Evolutionary conservation across 2,888 invertebrate species (phyloP).

Genomic region (Philonicus albiceps): DNA sequence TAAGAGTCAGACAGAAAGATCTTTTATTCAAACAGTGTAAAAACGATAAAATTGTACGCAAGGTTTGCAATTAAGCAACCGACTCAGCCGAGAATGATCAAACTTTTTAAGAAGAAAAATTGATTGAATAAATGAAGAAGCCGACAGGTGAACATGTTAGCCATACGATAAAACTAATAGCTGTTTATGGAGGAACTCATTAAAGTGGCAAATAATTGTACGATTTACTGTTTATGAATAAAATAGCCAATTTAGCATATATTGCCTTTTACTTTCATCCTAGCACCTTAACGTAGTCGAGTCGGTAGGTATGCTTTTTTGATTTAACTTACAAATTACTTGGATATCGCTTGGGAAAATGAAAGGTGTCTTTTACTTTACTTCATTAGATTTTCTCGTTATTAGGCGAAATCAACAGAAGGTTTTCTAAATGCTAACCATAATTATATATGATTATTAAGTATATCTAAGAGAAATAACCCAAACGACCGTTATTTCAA

Average conservation of each 20-base stretch:
- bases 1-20: neutral
- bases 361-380: neutral
- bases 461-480: too few relatives aligned
- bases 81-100: constrained; percentile 16
- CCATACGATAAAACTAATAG: constrained; percentile 37
- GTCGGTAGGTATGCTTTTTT: neutral
- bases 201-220: constrained; percentile 43
- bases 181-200: constrained; percentile 38
- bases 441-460: too few relatives aligned
- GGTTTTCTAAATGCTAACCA: too few relatives aligned
- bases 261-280: neutral
- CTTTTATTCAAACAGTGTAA: constrained; percentile 41
- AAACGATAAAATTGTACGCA: neutral
- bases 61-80: neutral
- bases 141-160: constrained; percentile 25
- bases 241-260: constrained; percentile 44
- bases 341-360: neutral
- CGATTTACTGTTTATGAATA: constrained; percentile 37
- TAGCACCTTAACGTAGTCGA: neutral
- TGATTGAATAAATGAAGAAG: neutral
- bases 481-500: too few relatives aligned
- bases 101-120: constrained; percentile 12
- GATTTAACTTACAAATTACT: neutral
- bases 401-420: neutral
- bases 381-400: neutral